These are phyloP conservation scores for Augochlora pura DNA, from an alignment of 1,140 invertebrate species.

Conservation along the genomic window DNA sequence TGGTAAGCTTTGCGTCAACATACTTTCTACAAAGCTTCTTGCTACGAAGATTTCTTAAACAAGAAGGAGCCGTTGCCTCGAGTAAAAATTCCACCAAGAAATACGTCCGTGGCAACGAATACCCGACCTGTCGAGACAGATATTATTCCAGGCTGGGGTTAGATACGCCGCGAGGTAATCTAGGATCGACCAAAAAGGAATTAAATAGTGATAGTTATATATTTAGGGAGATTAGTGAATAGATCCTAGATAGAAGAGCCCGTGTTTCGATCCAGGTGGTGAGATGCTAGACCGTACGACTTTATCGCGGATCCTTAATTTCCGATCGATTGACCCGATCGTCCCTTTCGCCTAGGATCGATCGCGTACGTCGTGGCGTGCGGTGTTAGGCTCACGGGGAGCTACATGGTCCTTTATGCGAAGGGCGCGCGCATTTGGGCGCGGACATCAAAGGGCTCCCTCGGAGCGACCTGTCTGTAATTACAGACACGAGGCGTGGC, in stretches of 20 bases:
- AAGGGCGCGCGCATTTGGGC: constrained; percentile 61
- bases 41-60: no score
- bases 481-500: constrained; percentile 80
- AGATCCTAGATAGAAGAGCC: not conserved
- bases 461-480: constrained; percentile 77
- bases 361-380: constrained; percentile 55
- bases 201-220: no score
- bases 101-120: no score
- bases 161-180: no score
- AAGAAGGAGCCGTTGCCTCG: no score
- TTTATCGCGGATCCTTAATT: constrained; percentile 65
- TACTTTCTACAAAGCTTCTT: no score
- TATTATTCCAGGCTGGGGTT: no score
- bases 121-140: no score
- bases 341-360: constrained; percentile 62
- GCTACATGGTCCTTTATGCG: constrained; percentile 54
- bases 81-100: no score
- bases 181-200: no score
- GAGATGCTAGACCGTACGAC: constrained; percentile 13
- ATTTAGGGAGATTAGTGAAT: no score
- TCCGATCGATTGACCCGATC: constrained; percentile 48
- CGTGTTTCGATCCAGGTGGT: not conserved
- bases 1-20: no score
- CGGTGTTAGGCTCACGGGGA: constrained; percentile 21
- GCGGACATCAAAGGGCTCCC: constrained; percentile 77